Conservation (phyloP, 2,113 vertebrate genomes). For the Rhegmatorhina hoffmannsi region DNA sequence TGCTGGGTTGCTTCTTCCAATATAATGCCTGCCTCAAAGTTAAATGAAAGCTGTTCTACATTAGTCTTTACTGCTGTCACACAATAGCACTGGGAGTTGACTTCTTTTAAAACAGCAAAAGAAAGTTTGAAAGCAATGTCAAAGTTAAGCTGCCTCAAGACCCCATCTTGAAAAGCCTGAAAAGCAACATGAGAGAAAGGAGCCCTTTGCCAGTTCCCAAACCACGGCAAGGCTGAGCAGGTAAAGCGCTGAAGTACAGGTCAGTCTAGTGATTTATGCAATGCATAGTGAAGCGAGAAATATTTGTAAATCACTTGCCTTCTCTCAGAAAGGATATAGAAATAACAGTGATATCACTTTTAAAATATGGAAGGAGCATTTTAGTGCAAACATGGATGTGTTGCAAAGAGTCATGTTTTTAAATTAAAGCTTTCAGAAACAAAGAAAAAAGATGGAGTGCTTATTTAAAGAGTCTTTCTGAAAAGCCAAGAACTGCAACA, state of each 20-base stretch:
- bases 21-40: not conserved
- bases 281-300: conserved; percentile 9
- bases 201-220: not conserved
- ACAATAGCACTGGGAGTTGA: not conserved
- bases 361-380: conserved; percentile 13
- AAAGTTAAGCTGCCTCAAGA: not conserved
- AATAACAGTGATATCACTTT: conserved; percentile 6
- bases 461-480: not conserved
- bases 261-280: conserved; percentile 9
- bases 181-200: not conserved
- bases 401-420: not conserved
- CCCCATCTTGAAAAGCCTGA: not conserved
- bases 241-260: not conserved
- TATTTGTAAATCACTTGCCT: conserved; percentile 24
- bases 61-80: not conserved
- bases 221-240: not conserved
- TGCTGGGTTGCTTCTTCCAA: not conserved
- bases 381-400: not conserved
- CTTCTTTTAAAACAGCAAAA: not conserved
- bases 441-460: not conserved
- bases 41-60: not conserved
- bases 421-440: not conserved
- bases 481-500: not conserved
- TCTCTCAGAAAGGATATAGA: not conserved
- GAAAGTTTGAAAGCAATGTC: not conserved